Percentiles rank a stretch among this genome's conserved stretches.
phyloP scores from a whole-genome alignment of 2,113 vertebrate genomes.

The Gopherus flavomarginatus region DNA sequence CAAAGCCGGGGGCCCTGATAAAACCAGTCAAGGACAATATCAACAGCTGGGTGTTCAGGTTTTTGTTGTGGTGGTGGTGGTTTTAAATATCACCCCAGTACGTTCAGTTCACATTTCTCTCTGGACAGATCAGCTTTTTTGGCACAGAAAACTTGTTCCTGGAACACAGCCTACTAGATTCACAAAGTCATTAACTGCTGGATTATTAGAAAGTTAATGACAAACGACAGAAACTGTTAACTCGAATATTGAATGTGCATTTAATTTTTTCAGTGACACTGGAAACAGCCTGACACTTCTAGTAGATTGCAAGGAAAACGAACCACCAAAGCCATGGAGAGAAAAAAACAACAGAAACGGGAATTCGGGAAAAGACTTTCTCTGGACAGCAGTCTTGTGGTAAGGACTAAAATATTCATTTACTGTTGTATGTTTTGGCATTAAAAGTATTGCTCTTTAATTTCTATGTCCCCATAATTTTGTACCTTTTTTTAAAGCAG shows the following conservation, averaged over 20 bases:
- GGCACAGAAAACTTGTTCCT: conserved; percentile 56
- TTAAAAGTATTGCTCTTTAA: conserved; percentile 51
- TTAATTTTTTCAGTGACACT: conserved; percentile 65
- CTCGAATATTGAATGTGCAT: conserved; percentile 57
- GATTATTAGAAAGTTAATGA: conserved; percentile 68
- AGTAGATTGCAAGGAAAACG: conserved; percentile 70
- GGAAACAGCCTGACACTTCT: conserved; percentile 64
- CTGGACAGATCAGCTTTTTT: conserved; percentile 35
- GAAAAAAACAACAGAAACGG: conserved; percentile 82
- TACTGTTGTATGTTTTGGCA: conserved; percentile 62
- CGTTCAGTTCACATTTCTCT: conserved; percentile 43
- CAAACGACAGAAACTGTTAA: conserved; percentile 55
- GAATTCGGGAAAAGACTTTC: conserved; percentile 86
- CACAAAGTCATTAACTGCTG: conserved; percentile 60
- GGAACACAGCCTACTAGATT: conserved; percentile 48
- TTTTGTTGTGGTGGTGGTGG: too few relatives aligned
- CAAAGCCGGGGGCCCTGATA: conserved; percentile 68
- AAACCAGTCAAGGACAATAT: conserved; percentile 21
- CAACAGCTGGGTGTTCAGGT: conserved; percentile 14
- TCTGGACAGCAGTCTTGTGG: conserved; percentile 86
- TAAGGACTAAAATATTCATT: conserved; percentile 81
- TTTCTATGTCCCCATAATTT: conserved; percentile 33
- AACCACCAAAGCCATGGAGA: conserved; percentile 78
- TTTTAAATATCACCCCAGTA: neutral
- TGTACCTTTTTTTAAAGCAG: neutral